Percentiles rank a stretch among this genome's conserved stretches.
phyloP scores from a whole-genome alignment of 1,140 invertebrate species.

The Halictus rubicundus region DNA sequence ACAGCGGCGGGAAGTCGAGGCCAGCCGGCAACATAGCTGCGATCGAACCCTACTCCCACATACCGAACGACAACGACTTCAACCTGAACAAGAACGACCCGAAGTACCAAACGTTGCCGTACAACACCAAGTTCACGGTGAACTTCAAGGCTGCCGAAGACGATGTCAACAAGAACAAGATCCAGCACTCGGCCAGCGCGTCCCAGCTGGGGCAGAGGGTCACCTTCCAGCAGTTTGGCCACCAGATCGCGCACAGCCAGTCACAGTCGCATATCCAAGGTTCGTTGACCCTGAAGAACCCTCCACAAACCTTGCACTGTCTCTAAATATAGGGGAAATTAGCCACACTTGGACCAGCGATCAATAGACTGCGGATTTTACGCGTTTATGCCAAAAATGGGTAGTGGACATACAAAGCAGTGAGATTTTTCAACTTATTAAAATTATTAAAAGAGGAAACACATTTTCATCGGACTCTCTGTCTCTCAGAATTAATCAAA shows the following conservation, averaged over 20 bases:
- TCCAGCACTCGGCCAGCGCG: constrained; percentile 78
- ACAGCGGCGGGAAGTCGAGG: constrained; percentile 76
- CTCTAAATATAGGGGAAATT: not conserved
- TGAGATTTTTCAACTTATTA: too few species aligned
- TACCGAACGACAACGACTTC: constrained; percentile 86
- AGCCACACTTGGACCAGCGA: too few species aligned
- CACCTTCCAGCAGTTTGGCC: constrained; percentile 75
- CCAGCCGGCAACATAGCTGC: constrained; percentile 89
- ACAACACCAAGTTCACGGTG: constrained; percentile 91
- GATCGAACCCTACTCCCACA: constrained; percentile 94
- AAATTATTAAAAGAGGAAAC: too few species aligned
- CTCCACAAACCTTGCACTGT: not conserved
- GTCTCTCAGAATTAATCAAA: too few species aligned
- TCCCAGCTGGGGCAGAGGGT: constrained; percentile 76
- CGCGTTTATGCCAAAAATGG: too few species aligned
- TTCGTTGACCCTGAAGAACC: constrained; percentile 27
- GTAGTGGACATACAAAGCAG: too few species aligned
- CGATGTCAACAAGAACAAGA: constrained; percentile 78
- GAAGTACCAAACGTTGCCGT: constrained; percentile 96
- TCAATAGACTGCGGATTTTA: too few species aligned
- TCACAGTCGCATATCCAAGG: constrained; percentile 79
- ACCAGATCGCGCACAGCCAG: constrained; percentile 78
- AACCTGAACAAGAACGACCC: constrained; percentile 92
- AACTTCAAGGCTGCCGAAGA: constrained; percentile 79
- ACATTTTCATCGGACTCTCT: too few species aligned